These are phyloP conservation scores for Romanogobio albipinnatus DNA, from an alignment of 2,113 vertebrate species.

Conservation along the genomic window DNA sequence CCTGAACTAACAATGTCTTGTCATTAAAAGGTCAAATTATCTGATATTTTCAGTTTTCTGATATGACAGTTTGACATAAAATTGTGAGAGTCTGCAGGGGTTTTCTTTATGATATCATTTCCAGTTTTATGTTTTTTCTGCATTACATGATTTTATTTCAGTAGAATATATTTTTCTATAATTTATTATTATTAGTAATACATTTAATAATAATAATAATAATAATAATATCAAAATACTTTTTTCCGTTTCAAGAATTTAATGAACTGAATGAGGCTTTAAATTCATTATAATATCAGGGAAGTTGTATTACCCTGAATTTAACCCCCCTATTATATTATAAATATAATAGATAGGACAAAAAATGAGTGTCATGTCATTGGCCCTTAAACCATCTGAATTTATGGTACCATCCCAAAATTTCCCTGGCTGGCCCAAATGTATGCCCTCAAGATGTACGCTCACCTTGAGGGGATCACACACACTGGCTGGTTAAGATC, in stretches of 20 bases:
- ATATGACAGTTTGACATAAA: too few relatives aligned
- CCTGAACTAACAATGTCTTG: not conserved
- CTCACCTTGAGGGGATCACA: not conserved
- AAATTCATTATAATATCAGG: not conserved
- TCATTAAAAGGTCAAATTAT: too few relatives aligned
- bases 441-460: not conserved
- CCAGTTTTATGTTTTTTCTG: too few relatives aligned
- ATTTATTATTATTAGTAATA: too few relatives aligned
- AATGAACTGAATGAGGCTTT: not conserved
- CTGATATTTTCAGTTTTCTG: too few relatives aligned
- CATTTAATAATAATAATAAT: too few relatives aligned
- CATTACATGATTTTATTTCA: too few relatives aligned
- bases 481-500: constrained; percentile 14
- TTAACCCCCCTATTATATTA: not conserved
- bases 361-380: not conserved
- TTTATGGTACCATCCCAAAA: not conserved
- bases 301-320: not conserved
- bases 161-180: too few relatives aligned
- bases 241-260: too few relatives aligned
- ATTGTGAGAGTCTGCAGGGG: too few relatives aligned
- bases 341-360: not conserved
- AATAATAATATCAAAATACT: too few relatives aligned
- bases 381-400: not conserved
- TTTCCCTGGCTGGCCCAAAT: not conserved
- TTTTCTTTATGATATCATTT: too few relatives aligned